These are phyloP conservation scores for Corapipo altera DNA, from an alignment of 2,113 vertebrate species.

Conservation along the genomic window DNA sequence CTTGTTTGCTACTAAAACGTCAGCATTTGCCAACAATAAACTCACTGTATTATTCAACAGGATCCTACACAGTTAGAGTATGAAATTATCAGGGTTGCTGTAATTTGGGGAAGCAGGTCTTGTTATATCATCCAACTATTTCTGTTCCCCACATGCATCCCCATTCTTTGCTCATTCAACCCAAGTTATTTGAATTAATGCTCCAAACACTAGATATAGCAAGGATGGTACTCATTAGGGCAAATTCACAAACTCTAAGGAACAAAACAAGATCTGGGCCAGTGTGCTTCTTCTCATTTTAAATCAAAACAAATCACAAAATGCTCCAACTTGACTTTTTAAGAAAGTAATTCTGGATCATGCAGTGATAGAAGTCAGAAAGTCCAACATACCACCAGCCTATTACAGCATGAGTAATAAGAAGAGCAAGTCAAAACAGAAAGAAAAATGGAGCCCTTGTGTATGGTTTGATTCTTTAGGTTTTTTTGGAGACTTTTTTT, in stretches of 20 bases:
- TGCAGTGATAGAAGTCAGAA: background rate
- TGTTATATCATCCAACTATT: background rate
- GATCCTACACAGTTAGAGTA: background rate
- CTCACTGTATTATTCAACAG: background rate
- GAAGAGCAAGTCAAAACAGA: conserved; percentile 45
- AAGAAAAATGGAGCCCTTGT: background rate
- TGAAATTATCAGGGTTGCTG: background rate
- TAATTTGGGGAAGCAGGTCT: background rate
- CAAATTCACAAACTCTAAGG: background rate
- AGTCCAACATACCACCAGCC: background rate
- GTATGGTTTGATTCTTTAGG: background rate
- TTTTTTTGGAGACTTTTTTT: background rate
- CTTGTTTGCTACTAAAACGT: conserved; percentile 14
- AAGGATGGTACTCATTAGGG: background rate
- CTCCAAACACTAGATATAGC: background rate
- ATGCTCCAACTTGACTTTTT: background rate
- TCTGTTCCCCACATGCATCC: background rate
- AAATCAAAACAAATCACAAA: conserved; percentile 34
- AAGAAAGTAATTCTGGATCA: background rate
- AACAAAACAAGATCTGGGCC: background rate
- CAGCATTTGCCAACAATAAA: conserved; percentile 18
- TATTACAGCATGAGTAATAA: background rate
- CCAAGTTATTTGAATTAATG: background rate
- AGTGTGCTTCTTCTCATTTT: background rate
- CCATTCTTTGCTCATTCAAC: background rate